Percentiles rank a stretch among this genome's conserved stretches.
These are phyloP conservation scores for Heptranchias perlo DNA, from an alignment of 2,113 vertebrate genomes.

Conservation along the genomic window DNA sequence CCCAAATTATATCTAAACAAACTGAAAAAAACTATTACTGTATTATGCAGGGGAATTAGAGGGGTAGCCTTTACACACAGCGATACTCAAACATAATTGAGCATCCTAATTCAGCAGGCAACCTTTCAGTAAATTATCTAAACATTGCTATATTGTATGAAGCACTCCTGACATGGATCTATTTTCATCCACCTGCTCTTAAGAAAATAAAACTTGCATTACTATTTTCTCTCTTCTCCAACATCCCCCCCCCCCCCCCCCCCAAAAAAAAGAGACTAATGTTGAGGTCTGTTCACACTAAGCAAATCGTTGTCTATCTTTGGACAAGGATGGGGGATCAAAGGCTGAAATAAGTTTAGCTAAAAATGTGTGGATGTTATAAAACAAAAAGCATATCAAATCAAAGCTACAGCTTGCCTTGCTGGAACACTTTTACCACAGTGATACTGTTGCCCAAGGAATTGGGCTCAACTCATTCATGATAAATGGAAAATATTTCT, in stretches of 20 bases:
- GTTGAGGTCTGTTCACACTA: neutral
- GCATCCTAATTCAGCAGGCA: neutral
- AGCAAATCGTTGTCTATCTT: neutral
- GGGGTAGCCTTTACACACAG: neutral
- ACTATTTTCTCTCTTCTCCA: neutral
- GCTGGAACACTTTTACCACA: neutral
- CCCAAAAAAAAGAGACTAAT: neutral
- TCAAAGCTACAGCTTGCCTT: slow-evolving; percentile 23
- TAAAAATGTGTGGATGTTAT: neutral
- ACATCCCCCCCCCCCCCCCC: neutral
- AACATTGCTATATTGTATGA: neutral
- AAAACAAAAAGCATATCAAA: slow-evolving; percentile 6
- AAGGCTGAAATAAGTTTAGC: neutral
- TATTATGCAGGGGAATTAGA: neutral
- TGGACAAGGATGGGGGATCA: neutral
- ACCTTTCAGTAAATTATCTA: neutral
- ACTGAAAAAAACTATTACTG: neutral
- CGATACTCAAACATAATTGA: neutral
- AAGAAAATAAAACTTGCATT: no score
- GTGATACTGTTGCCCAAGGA: neutral
- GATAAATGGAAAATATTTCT: slow-evolving; percentile 39
- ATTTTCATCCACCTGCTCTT: neutral
- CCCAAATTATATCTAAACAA: neutral
- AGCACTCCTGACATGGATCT: neutral
- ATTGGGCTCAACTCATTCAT: neutral